phyloP scores from a whole-genome alignment of 2,113 vertebrate species.

The Myotis davidii region DNA sequence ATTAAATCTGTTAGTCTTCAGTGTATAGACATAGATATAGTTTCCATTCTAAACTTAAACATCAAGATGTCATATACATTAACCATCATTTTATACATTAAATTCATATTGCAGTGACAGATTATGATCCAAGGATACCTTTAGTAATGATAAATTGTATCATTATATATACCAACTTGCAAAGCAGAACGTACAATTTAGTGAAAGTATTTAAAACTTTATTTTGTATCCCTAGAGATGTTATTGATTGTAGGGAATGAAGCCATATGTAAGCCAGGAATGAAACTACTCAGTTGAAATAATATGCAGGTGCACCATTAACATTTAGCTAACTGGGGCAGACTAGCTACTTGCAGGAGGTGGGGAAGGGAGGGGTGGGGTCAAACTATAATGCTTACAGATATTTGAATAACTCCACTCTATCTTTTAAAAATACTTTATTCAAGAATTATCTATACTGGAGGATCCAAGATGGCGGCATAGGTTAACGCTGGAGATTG shows the following conservation, averaged over 20 bases:
- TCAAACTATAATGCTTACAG: background rate
- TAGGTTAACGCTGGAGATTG: no score
- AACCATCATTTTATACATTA: background rate
- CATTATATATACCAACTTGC: background rate
- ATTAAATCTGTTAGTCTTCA: background rate
- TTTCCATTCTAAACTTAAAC: background rate
- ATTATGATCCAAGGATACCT: background rate
- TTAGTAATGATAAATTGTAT: background rate
- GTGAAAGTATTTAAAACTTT: slow-evolving; percentile 37
- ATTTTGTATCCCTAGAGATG: background rate
- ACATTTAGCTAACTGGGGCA: slow-evolving; percentile 47
- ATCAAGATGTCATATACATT: background rate
- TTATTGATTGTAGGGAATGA: slow-evolving; percentile 55
- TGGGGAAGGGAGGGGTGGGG: accelerated
- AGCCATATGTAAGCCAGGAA: slow-evolving; percentile 59
- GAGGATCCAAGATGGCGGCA: no score
- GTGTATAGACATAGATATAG: background rate
- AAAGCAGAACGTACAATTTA: slow-evolving; percentile 10
- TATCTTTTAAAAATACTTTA: background rate
- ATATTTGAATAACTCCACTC: background rate
- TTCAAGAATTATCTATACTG: no score
- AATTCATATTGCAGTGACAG: background rate
- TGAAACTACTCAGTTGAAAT: slow-evolving; percentile 55
- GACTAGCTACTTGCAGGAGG: background rate
- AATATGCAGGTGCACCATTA: slow-evolving; percentile 12